Percentiles rank a stretch among this genome's conserved stretches.
Evolutionary conservation across 2,888 invertebrate species (phyloP).

Genomic region (Dynastes grantii): DNA sequence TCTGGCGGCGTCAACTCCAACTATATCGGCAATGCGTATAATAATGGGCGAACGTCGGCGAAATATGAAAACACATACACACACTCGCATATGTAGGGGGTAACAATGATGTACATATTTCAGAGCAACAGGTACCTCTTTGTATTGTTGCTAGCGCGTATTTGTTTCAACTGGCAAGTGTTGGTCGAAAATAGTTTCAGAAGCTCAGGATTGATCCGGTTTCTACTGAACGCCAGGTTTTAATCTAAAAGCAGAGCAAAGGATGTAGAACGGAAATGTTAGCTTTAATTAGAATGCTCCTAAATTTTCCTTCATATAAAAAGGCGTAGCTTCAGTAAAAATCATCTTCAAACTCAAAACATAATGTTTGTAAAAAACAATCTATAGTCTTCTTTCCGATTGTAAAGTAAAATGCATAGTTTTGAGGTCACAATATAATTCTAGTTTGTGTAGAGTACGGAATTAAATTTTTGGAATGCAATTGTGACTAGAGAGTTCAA

Average conservation of each 20-base stretch:
- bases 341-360: neutral
- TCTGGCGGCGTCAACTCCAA: constrained; percentile 19
- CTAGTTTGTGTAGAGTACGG: no score
- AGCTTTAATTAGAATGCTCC: neutral
- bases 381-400: neutral
- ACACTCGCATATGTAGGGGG: constrained; percentile 8
- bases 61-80: constrained; percentile 26
- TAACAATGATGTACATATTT: constrained; percentile 15
- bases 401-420: constrained; percentile 46
- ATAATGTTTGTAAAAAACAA: neutral
- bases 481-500: no score
- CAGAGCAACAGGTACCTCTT: constrained; percentile 28
- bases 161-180: constrained; percentile 8
- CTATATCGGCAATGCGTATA: constrained; percentile 14
- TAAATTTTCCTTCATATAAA: neutral
- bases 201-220: constrained; percentile 3
- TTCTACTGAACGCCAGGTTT: neutral
- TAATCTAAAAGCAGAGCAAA: neutral
- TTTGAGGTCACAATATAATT: no score
- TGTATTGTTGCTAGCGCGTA: constrained; percentile 24
- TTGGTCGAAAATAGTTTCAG: neutral
- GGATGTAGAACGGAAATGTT: neutral
- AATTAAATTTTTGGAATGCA: no score
- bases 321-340: neutral
- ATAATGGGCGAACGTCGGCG: constrained; percentile 23